Evolutionary conservation across 2,888 invertebrate species (phyloP).

Genomic region (Antheraea yamamai): DNA sequence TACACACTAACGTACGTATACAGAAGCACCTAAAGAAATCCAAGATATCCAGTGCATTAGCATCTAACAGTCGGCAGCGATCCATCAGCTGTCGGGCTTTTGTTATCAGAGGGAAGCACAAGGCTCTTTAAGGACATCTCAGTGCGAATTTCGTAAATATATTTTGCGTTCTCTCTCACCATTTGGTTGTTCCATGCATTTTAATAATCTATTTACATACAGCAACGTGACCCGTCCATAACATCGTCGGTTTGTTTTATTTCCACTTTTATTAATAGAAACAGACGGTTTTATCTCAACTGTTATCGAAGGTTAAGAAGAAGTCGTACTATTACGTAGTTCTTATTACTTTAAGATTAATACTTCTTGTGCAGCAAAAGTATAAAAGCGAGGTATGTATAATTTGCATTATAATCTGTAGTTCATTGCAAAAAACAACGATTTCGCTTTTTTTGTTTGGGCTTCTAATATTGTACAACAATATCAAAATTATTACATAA

Average conservation of each 20-base stretch:
- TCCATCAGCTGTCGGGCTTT: not conserved
- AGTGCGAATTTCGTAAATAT: conserved; percentile 1
- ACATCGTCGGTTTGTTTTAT: not conserved
- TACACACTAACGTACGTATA: not conserved
- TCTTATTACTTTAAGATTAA: too few species aligned
- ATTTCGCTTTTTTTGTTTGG: too few species aligned
- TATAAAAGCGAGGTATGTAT: too few species aligned
- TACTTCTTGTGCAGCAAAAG: too few species aligned
- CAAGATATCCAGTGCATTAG: not conserved
- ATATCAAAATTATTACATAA: too few species aligned
- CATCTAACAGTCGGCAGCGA: conserved; percentile 2
- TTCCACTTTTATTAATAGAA: not conserved
- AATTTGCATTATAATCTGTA: too few species aligned
- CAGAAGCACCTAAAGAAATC: not conserved
- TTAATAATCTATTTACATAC: conserved; percentile 22
- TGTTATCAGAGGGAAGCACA: not conserved
- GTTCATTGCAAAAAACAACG: too few species aligned
- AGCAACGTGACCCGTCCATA: not conserved
- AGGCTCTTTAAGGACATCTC: not conserved
- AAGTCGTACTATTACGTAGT: too few species aligned
- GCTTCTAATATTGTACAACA: too few species aligned
- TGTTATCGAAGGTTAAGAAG: not conserved
- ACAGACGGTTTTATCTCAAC: not conserved
- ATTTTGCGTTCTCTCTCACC: not conserved
- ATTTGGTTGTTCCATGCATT: conserved; percentile 22